These are phyloP conservation scores for Ailuropoda melanoleuca DNA, from an alignment of 2,113 vertebrate genomes.

Conservation along the genomic window DNA sequence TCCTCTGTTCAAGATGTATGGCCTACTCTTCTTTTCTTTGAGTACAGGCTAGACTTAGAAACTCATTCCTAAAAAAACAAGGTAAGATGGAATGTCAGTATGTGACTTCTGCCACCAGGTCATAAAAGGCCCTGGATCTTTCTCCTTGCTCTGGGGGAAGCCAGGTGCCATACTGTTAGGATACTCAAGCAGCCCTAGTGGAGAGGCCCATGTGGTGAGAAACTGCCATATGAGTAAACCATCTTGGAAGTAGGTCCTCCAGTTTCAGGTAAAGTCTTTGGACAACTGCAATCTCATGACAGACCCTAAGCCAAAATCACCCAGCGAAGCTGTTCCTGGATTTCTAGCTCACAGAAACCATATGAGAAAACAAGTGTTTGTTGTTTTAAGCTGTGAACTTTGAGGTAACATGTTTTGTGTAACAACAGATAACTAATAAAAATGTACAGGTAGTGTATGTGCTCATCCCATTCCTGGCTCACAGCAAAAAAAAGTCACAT, in stretches of 20 bases:
- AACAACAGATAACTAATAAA: background rate
- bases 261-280: slow-evolving; percentile 21
- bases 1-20: background rate
- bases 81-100: background rate
- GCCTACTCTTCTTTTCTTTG: background rate
- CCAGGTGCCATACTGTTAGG: background rate
- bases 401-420: background rate
- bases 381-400: slow-evolving; percentile 20
- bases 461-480: background rate
- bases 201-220: background rate
- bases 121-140: background rate
- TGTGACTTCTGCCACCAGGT: background rate
- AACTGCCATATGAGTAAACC: background rate
- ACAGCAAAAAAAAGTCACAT: background rate
- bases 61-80: background rate
- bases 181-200: background rate
- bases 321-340: background rate
- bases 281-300: background rate
- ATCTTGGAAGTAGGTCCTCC: background rate
- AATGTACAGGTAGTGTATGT: background rate
- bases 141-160: background rate
- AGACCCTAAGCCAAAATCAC: background rate
- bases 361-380: background rate
- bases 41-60: background rate
- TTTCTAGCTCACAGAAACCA: background rate